phyloP scores from a whole-genome alignment of 1,140 invertebrate species.

The Zaprionus ornatus region DNA sequence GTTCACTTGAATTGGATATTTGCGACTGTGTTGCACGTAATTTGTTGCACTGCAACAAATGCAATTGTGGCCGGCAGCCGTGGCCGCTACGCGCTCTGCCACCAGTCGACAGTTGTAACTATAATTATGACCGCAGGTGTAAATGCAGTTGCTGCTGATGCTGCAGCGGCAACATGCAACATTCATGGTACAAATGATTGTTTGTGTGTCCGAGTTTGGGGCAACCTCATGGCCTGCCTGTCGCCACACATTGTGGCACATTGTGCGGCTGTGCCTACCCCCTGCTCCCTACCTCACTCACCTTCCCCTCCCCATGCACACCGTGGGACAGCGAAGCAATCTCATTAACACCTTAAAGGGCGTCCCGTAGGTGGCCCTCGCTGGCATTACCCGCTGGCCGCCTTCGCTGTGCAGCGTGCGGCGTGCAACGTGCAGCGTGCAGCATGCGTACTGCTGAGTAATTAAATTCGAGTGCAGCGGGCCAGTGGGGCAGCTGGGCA shows the following conservation, averaged over 20 bases:
- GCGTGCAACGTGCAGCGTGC: background rate
- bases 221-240: background rate
- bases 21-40: background rate
- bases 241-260: background rate
- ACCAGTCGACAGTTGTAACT: background rate
- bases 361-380: background rate
- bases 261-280: background rate
- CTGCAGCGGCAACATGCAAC: background rate
- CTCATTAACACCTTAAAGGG: constrained; percentile 6
- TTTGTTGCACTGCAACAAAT: background rate
- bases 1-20: background rate
- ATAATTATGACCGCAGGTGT: constrained; percentile 8
- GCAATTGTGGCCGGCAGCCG: background rate
- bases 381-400: background rate
- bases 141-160: background rate
- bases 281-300: background rate
- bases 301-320: too few species aligned
- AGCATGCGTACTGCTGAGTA: background rate
- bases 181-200: background rate
- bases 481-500: background rate
- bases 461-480: constrained; percentile 6
- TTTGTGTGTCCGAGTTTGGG: background rate
- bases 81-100: too few species aligned
- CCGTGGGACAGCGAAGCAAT: background rate
- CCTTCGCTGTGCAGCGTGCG: background rate